A percentile compares a stretch with the other conserved stretches of the same genome.
phyloP scores from a whole-genome alignment of 2,888 invertebrate genomes.

The Sclerodermus sp. region DNA sequence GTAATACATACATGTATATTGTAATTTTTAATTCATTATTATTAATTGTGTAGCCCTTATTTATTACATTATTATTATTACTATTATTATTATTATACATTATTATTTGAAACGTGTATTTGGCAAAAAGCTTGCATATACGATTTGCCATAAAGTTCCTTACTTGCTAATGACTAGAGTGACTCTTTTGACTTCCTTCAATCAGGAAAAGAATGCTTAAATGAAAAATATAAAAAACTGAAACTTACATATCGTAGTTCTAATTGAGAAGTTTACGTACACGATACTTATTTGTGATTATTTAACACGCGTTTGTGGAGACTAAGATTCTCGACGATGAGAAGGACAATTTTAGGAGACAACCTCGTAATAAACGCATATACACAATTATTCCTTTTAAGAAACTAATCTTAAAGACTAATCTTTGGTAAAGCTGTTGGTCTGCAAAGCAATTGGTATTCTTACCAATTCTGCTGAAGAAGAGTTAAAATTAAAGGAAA shows the following conservation, averaged over 20 bases:
- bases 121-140: not conserved
- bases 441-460: constrained; percentile 3
- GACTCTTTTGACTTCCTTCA: constrained; percentile 42
- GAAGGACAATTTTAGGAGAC: no score
- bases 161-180: constrained; percentile 52
- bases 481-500: not conserved
- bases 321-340: no score
- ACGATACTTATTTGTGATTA: no score
- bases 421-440: constrained; percentile 13
- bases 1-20: not conserved
- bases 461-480: not conserved
- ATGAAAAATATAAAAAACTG: constrained; percentile 37
- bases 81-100: not conserved
- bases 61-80: not conserved
- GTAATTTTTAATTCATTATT: no score
- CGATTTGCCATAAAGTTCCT: constrained; percentile 25
- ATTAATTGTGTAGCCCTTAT: not conserved
- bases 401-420: not conserved
- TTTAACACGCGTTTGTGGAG: no score
- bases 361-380: no score
- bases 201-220: constrained; percentile 38
- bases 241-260: constrained; percentile 36
- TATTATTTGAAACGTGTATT: not conserved
- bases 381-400: no score
- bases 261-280: no score